These are phyloP conservation scores for Hiodon alosoides DNA, from an alignment of 2,113 vertebrate species.

Conservation along the genomic window DNA sequence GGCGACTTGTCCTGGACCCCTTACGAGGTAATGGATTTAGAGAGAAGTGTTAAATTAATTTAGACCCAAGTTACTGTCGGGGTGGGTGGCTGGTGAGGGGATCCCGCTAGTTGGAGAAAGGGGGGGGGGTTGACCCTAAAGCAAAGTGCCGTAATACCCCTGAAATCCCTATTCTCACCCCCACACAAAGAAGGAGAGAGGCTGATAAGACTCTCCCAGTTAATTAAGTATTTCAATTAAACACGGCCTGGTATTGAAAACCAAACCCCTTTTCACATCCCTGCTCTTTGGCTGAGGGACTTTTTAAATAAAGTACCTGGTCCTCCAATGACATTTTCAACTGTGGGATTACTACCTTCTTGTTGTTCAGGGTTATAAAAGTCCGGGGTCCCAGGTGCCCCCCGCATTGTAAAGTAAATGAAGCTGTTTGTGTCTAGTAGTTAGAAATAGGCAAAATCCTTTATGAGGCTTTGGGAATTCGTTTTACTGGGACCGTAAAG, in stretches of 20 bases:
- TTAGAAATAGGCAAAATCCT: conserved; percentile 35
- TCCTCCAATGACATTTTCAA: conserved; percentile 70
- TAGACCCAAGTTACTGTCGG: too few species aligned
- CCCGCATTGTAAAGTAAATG: conserved; percentile 41
- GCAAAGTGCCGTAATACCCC: too few species aligned
- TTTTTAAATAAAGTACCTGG: conserved; percentile 62
- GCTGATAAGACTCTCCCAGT: conserved; percentile 26
- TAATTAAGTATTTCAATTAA: conserved; percentile 69
- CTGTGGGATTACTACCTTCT: conserved; percentile 61
- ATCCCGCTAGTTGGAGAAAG: too few species aligned
- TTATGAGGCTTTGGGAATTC: conserved; percentile 33
- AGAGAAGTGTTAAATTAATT: too few species aligned
- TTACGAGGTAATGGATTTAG: too few species aligned
- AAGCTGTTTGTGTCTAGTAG: conserved; percentile 46
- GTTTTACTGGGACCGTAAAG: conserved; percentile 24
- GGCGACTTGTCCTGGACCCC: too few species aligned
- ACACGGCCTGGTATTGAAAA: conserved; percentile 61
- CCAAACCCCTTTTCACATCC: conserved; percentile 59
- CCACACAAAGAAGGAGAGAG: too few species aligned
- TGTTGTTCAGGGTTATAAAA: conserved; percentile 48
- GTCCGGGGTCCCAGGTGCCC: conserved; percentile 41
- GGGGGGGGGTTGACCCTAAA: too few species aligned
- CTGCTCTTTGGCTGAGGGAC: conserved; percentile 55
- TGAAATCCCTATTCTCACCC: too few species aligned
- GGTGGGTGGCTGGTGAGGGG: too few species aligned